Conservation (phyloP, 2,113 vertebrate genomes). For the Corydoras maculifer region DNA sequence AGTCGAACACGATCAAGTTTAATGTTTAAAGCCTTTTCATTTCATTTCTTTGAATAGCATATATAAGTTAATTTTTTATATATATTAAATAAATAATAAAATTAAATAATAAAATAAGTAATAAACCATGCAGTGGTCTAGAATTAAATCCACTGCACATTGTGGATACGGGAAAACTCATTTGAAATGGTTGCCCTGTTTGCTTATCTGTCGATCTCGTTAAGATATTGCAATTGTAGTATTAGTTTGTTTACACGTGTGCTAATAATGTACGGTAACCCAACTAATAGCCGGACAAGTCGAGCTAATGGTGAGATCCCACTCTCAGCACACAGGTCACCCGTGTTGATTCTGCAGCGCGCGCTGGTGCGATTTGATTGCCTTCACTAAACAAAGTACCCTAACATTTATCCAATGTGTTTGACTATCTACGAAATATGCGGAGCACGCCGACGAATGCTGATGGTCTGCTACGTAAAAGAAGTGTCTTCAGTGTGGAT, state of each 20-base stretch:
- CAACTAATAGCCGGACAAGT: constrained; percentile 39
- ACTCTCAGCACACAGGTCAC: constrained; percentile 36
- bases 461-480: constrained; percentile 45
- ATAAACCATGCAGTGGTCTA: too few relatives aligned
- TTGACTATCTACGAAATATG: constrained; percentile 49
- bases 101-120: too few relatives aligned
- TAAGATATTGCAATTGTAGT: neutral
- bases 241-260: constrained; percentile 37
- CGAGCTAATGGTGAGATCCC: constrained; percentile 32
- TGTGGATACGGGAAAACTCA: neutral
- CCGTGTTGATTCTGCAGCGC: constrained; percentile 49
- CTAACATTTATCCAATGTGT: constrained; percentile 54
- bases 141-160: too few relatives aligned
- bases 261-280: constrained; percentile 32
- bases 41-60: too few relatives aligned
- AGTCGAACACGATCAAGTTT: too few relatives aligned
- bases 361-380: constrained; percentile 46
- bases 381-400: constrained; percentile 52
- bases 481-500: constrained; percentile 2
- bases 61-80: too few relatives aligned
- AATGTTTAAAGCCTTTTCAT: too few relatives aligned
- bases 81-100: too few relatives aligned
- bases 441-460: constrained; percentile 39
- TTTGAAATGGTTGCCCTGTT: neutral
- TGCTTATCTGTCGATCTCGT: neutral